Evolutionary conservation across 2,888 invertebrate genomes (phyloP).

Genomic region (Pogonocherus hispidulus): DNA sequence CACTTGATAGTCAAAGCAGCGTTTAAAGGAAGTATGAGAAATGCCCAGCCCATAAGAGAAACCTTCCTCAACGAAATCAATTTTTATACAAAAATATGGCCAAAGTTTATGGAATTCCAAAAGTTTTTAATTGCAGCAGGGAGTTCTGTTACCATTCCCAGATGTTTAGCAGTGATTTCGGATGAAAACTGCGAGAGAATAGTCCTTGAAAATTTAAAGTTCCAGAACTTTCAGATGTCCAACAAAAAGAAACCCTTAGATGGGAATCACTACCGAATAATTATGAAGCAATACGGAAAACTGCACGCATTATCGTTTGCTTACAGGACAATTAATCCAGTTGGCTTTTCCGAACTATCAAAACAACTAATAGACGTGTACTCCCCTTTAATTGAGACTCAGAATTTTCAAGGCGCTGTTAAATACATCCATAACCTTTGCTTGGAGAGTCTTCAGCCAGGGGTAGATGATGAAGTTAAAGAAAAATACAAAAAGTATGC

Average conservation of each 20-base stretch:
- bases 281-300: conserved; percentile 50
- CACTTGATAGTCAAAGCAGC: conserved; percentile 39
- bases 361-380: background rate
- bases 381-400: background rate
- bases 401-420: background rate
- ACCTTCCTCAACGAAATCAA: conserved; percentile 39
- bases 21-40: conserved; percentile 19
- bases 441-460: background rate
- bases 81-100: conserved; percentile 38
- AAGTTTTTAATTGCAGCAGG: background rate
- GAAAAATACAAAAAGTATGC: background rate
- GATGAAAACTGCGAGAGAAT: conserved; percentile 38
- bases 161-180: conserved; percentile 21
- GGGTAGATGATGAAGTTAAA: conserved; percentile 5
- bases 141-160: conserved; percentile 32
- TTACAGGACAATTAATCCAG: conserved; percentile 39
- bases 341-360: conserved; percentile 34
- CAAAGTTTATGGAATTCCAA: conserved; percentile 34
- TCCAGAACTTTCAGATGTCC: conserved; percentile 33
- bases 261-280: conserved; percentile 45
- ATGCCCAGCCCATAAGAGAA: conserved; percentile 22
- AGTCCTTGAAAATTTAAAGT: conserved; percentile 45
- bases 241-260: conserved; percentile 40
- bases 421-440: background rate
- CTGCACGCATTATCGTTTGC: conserved; percentile 53